These are phyloP conservation scores for Podabrus alpinus DNA, from an alignment of 2,888 invertebrate genomes.

Conservation along the genomic window DNA sequence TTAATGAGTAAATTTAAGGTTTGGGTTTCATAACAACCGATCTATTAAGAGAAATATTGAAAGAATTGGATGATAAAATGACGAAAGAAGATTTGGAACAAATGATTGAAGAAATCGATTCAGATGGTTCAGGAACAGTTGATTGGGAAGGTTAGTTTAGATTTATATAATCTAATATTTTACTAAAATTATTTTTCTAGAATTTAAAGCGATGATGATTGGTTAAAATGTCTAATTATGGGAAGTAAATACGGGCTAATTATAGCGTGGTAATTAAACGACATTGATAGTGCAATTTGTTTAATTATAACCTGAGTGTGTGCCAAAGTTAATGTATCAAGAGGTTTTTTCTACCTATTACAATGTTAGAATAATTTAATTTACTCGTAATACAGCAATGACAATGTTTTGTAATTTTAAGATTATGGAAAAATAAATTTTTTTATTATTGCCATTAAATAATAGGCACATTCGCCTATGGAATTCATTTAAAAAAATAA, in stretches of 20 bases:
- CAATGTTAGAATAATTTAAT: background rate
- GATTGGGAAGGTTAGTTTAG: slow-evolving; percentile 86
- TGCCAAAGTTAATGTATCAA: slow-evolving; percentile 16
- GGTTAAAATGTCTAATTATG: slow-evolving; percentile 57
- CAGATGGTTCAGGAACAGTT: slow-evolving; percentile 95
- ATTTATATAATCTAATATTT: slow-evolving; percentile 5
- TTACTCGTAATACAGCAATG: background rate
- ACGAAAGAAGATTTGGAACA: slow-evolving; percentile 85
- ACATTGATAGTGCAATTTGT: slow-evolving; percentile 16
- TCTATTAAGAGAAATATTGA: slow-evolving; percentile 86
- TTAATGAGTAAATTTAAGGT: slow-evolving; percentile 50
- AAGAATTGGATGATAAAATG: slow-evolving; percentile 89
- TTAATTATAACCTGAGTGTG: slow-evolving; percentile 21
- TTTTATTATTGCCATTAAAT: too few relatives aligned
- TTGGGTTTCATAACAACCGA: slow-evolving; percentile 90
- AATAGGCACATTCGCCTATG: too few relatives aligned
- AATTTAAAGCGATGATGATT: slow-evolving; percentile 93
- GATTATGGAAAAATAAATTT: background rate
- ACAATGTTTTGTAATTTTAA: background rate
- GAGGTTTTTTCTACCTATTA: background rate
- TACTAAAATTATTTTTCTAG: slow-evolving; percentile 60
- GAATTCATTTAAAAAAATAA: too few relatives aligned
- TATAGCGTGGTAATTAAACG: slow-evolving; percentile 16
- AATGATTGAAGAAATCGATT: slow-evolving; percentile 95
- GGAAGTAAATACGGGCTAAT: slow-evolving; percentile 1